Conservation (phyloP, 2,888 invertebrate genomes). For the Agrotis exclamationis region DNA sequence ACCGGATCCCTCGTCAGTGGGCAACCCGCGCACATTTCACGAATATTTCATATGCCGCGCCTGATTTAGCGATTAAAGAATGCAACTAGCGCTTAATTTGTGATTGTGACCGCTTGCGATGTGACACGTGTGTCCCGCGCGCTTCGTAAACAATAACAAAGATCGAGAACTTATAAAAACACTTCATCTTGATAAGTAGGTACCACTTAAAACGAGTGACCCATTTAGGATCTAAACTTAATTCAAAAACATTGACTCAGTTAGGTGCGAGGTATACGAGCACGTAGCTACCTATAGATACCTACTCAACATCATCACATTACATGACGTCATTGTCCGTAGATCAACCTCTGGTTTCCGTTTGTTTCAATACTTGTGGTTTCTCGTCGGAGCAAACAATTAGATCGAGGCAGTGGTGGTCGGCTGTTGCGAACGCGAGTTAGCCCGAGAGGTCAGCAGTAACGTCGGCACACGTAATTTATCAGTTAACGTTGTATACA, state of each 20-base stretch:
- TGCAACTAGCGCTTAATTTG: constrained; percentile 41
- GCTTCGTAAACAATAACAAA: constrained; percentile 53
- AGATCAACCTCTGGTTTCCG: constrained; percentile 48
- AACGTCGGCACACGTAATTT: constrained; percentile 38
- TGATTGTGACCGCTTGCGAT: constrained; percentile 8
- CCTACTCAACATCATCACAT: constrained; percentile 42
- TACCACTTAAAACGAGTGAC: constrained; percentile 24
- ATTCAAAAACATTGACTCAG: constrained; percentile 22
- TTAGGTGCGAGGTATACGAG: not conserved
- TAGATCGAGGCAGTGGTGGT: constrained; percentile 29
- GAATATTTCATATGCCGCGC: constrained; percentile 75
- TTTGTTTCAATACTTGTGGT: constrained; percentile 53
- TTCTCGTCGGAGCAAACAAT: constrained; percentile 44
- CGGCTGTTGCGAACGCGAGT: constrained; percentile 19
- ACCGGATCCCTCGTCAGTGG: constrained; percentile 87
- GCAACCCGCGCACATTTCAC: constrained; percentile 80
- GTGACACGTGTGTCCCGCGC: constrained; percentile 50
- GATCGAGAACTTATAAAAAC: constrained; percentile 20
- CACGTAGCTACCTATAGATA: constrained; percentile 12
- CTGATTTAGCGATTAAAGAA: constrained; percentile 70
- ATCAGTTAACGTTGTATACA: constrained; percentile 48
- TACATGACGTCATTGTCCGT: constrained; percentile 61
- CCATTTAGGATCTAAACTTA: constrained; percentile 6
- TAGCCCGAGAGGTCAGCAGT: constrained; percentile 45
- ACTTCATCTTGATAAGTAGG: constrained; percentile 5